These are phyloP conservation scores for Drosophila paramelanica DNA, from an alignment of 2,888 invertebrate genomes.

Conservation along the genomic window DNA sequence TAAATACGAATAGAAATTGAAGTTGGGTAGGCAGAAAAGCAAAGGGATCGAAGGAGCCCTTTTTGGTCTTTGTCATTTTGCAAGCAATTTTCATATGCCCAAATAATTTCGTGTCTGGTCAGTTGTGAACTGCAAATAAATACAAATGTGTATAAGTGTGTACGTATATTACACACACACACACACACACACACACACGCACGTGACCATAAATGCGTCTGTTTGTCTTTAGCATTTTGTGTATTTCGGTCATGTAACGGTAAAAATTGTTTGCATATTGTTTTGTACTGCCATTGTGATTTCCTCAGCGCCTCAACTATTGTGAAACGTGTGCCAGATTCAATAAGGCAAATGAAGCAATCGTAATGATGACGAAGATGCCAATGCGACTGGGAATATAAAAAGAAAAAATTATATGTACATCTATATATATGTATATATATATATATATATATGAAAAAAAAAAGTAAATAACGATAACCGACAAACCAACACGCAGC, in stretches of 20 bases:
- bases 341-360: conserved; percentile 79
- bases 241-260: conserved; percentile 80
- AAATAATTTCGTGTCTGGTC: conserved; percentile 55
- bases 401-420: not conserved
- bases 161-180: not conserved
- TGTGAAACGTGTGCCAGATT: conserved; percentile 74
- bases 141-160: not conserved
- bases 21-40: conserved; percentile 1
- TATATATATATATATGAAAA: not conserved
- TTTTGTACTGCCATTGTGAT: conserved; percentile 68
- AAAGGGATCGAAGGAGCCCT: conserved; percentile 3
- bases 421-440: too few species aligned
- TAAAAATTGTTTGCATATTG: conserved; percentile 82
- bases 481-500: conserved; percentile 3
- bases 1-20: conserved; percentile 35
- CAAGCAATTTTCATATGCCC: conserved; percentile 41
- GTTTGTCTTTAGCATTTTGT: conserved; percentile 54
- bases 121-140: conserved; percentile 21
- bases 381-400: conserved; percentile 1
- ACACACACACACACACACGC: conserved; percentile 31
- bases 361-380: conserved; percentile 63
- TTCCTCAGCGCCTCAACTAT: conserved; percentile 43
- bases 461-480: not conserved
- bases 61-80: conserved; percentile 44
- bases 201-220: conserved; percentile 77